Conservation (phyloP, 1,140 invertebrate genomes). For the Metopolophium dirhodum region DNA sequence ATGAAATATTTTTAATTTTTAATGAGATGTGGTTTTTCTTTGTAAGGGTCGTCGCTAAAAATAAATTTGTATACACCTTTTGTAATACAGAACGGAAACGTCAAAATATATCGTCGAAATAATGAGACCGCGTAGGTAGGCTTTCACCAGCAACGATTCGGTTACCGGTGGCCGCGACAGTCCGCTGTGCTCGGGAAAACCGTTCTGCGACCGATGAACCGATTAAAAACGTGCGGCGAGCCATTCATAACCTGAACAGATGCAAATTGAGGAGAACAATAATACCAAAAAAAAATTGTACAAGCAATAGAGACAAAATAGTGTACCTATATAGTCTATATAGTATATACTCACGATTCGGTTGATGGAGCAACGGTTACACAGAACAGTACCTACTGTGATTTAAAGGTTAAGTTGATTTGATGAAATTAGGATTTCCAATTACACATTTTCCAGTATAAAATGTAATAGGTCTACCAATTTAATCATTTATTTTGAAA, state of each 20-base stretch:
- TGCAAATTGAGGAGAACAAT: background rate
- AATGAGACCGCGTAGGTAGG: slow-evolving; percentile 37
- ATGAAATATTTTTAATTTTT: slow-evolving; percentile 6
- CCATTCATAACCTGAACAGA: background rate
- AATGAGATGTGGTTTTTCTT: slow-evolving; percentile 33
- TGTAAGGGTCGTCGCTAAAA: background rate
- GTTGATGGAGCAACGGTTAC: background rate
- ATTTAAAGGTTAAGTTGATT: background rate
- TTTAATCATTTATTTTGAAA: background rate
- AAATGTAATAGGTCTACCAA: background rate
- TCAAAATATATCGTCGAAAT: background rate
- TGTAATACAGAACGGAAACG: slow-evolving; percentile 7
- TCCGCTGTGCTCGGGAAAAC: background rate
- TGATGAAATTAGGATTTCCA: background rate
- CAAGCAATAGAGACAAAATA: background rate
- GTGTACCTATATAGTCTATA: background rate
- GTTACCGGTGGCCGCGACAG: background rate
- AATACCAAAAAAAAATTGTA: background rate
- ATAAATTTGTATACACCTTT: slow-evolving; percentile 14
- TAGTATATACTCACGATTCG: background rate
- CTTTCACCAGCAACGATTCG: slow-evolving; percentile 3
- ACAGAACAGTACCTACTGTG: background rate
- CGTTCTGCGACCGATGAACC: slow-evolving; percentile 36
- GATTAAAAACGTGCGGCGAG: background rate
- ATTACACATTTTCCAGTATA: background rate